Evolutionary conservation across 64 coral and sea anemone species (phyloP).

Genomic region (Trachythela sp.): DNA sequence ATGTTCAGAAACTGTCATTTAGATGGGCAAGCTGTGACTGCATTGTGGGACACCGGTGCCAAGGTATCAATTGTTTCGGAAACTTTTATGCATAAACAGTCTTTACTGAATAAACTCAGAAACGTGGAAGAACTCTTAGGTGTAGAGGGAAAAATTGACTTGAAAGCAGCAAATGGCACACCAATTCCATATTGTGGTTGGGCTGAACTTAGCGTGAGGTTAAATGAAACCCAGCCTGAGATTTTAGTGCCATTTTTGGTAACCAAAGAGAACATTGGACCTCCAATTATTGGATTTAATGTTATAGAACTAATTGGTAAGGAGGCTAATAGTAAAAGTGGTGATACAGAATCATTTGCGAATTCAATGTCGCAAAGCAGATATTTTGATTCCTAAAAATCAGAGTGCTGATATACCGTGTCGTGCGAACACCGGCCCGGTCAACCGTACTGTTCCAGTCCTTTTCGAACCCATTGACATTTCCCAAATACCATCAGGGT

Average conservation of each 20-base stretch:
- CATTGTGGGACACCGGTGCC: constrained; percentile 40
- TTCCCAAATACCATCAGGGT: constrained; percentile 40
- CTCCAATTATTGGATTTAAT: constrained; percentile 2
- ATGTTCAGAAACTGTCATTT: background rate
- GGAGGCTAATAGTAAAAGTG: background rate
- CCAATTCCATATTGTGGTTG: constrained; percentile 2
- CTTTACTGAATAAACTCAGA: background rate
- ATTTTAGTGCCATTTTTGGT: background rate
- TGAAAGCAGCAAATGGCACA: background rate
- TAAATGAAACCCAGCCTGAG: background rate
- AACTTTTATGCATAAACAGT: background rate
- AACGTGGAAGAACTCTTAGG: background rate
- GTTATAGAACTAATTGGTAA: background rate
- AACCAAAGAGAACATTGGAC: background rate
- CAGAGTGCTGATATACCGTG: background rate
- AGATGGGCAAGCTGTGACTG: background rate
- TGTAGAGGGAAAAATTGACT: too few species aligned
- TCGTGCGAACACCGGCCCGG: background rate
- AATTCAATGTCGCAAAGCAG: background rate
- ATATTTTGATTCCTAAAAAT: background rate
- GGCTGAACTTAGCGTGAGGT: background rate
- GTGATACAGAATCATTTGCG: background rate
- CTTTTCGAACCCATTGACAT: background rate
- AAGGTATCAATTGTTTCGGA: constrained; percentile 25
- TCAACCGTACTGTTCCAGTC: background rate